Percentiles rank a stretch among this genome's conserved stretches.
Evolutionary conservation across 2,888 invertebrate species (phyloP).

Genomic region (Dinocampus coccinellae): DNA sequence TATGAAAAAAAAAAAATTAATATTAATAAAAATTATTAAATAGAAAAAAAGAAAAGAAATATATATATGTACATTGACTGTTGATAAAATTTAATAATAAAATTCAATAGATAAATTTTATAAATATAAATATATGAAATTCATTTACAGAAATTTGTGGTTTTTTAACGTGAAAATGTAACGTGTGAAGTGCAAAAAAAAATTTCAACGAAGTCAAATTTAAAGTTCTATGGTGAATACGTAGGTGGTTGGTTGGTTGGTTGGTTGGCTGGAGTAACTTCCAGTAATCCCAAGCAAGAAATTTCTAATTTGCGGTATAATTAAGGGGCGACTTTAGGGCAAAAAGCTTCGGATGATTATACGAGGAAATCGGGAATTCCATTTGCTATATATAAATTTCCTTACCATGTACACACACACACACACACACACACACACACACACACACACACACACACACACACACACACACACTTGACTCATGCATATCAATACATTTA

Average conservation of each 20-base stretch:
- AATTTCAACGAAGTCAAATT: constrained; percentile 51
- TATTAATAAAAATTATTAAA: background rate
- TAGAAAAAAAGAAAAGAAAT: background rate
- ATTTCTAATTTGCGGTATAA: constrained; percentile 69
- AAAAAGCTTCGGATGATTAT: constrained; percentile 50
- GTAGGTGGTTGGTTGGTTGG: constrained; percentile 18
- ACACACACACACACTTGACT: background rate
- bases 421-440: background rate
- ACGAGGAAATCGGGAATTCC: constrained; percentile 62
- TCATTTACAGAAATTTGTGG: background rate
- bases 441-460: background rate
- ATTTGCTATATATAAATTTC: constrained; percentile 43
- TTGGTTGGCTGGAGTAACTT: background rate
- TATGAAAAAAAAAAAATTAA: background rate
- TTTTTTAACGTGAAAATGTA: background rate
- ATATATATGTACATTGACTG: too few species aligned
- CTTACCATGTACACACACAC: too few species aligned
- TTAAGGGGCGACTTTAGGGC: constrained; percentile 62
- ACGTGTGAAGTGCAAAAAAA: constrained; percentile 46
- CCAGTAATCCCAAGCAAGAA: constrained; percentile 40
- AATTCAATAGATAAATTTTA: background rate
- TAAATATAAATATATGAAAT: background rate
- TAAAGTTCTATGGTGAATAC: constrained; percentile 10
- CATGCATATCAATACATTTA: too few species aligned
- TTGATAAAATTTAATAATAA: background rate